Base-by-base conservation (phyloP, 2,888 invertebrate genomes). In the Drosophila neotestacea region DNA sequence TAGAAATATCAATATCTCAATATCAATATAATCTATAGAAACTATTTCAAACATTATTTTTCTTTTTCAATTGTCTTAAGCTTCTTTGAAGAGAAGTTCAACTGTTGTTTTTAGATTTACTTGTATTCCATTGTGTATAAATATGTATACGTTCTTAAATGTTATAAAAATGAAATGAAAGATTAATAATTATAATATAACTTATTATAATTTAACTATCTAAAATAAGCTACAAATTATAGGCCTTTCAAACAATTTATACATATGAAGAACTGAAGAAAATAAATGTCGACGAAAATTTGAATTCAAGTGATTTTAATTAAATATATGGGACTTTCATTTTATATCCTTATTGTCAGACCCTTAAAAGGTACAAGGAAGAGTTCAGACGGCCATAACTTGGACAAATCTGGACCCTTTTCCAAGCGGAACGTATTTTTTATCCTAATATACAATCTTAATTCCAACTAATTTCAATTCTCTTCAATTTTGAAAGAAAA, bases 101-200 rank as follows among this genome's bases (percentile, higher is more conserved):
- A 41, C 55, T 47, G 48, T 6, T 10, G 34, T 22, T 48, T 6
- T 10, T 16, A 11, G 11, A 10, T 48, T 4, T 6, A 50, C 22
- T 50, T 50, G 36, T 50, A 36, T 50, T 50, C 22, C 36, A 50
- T 50, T 50, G 50, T 50, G 50, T 50, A 50, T 22, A 50, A 50
- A 50, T 50, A 36, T 36, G 34, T 34, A 11, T 50, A 22, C 22
- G 50, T 36, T 50, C 50, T 50, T 50, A 78, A 76, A 51, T 52
- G 64, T 48, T 42, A 73, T 44, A 51, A 68, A 68, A 13, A 39
- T 13, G 6, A 59, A 30, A 39, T 5, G 13, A 30, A 48, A 27
- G 34, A 28, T 47, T 27, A 13, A 10, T 39, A 50, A 36, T 36
- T 36, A 50, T 50, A 36, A 50, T 50, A 50, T 50, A 50, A 44